Conservation (phyloP, 2,888 invertebrate species). For the Drosophila leonis region DNA sequence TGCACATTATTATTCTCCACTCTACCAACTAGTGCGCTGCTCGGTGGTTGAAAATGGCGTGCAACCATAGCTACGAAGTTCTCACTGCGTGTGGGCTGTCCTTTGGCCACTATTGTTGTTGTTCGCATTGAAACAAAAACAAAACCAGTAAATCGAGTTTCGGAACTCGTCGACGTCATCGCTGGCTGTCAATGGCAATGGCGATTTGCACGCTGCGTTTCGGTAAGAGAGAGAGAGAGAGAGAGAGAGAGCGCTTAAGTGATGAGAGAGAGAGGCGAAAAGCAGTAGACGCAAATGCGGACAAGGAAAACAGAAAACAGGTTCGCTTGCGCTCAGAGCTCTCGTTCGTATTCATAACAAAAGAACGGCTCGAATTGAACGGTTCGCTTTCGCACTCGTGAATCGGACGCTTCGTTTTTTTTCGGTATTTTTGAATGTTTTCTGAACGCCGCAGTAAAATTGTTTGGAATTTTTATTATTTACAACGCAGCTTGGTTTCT, state of each 20-base stretch:
- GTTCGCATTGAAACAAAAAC: constrained; percentile 38
- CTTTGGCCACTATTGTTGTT: constrained; percentile 48
- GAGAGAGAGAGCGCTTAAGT: constrained; percentile 15
- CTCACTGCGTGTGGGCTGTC: constrained; percentile 77
- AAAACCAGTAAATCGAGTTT: constrained; percentile 73
- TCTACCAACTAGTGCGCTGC: constrained; percentile 12
- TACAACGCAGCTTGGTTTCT: constrained; percentile 31
- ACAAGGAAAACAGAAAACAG: constrained; percentile 64
- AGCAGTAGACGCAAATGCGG: constrained; percentile 26
- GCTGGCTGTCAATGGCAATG: constrained; percentile 68
- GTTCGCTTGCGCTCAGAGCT: constrained; percentile 79
- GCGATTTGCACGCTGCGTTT: constrained; percentile 58
- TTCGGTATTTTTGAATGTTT: constrained; percentile 54
- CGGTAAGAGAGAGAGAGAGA: constrained; percentile 33
- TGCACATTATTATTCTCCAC: constrained; percentile 17
- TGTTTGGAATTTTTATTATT: constrained; percentile 46
- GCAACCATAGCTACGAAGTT: constrained; percentile 54
- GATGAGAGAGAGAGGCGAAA: constrained; percentile 36
- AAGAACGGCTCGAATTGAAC: constrained; percentile 85
- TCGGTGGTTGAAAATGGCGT: constrained; percentile 79
- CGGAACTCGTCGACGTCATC: constrained; percentile 60
- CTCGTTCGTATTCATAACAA: constrained; percentile 84
- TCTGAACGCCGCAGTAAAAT: constrained; percentile 38
- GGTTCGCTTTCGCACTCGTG: constrained; percentile 81
- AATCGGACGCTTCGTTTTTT: constrained; percentile 50